A percentile compares a stretch with the other conserved stretches of the same genome.
Evolutionary conservation across 35 echinoderm and acorn worm species (phyloP).

Genomic region (Nesometra sesokonis): DNA sequence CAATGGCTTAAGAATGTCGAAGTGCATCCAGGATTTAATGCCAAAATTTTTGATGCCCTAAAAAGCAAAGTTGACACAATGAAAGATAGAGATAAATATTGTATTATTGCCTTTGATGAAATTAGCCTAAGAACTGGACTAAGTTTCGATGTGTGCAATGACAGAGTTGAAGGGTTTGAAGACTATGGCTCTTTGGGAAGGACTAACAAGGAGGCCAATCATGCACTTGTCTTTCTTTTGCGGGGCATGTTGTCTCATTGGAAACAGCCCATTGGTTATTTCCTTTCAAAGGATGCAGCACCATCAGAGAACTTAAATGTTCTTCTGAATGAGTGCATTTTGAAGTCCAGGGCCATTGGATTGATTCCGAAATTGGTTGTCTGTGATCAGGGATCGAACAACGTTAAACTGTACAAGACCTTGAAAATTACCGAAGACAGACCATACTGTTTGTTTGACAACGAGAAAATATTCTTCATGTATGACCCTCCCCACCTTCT

Average conservation of each 20-base stretch:
- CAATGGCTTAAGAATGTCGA: constrained; percentile 13
- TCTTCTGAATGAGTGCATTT: constrained; percentile 6
- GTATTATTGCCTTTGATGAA: constrained; percentile 24
- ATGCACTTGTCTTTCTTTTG: constrained; percentile 17
- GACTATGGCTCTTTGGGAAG: background rate
- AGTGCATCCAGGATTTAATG: constrained; percentile 11
- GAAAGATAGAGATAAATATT: constrained; percentile 9
- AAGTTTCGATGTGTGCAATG: background rate
- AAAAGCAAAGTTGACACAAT: constrained; percentile 2
- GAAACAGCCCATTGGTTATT: constrained; percentile 35
- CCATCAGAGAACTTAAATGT: background rate
- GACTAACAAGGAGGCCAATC: constrained; percentile 2
- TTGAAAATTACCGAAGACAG: background rate
- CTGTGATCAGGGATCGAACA: constrained; percentile 20
- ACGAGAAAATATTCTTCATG: constrained; percentile 17
- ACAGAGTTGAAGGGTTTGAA: constrained; percentile 29
- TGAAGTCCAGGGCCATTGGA: background rate
- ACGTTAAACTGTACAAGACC: constrained; percentile 7
- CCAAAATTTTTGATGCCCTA: background rate
- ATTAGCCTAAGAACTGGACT: constrained; percentile 10
- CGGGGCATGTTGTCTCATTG: constrained; percentile 2
- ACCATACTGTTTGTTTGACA: background rate
- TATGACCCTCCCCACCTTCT: constrained; percentile 21
- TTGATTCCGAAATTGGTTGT: constrained; percentile 22
- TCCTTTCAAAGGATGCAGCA: constrained; percentile 14